A percentile compares a stretch with the other conserved stretches of the same genome.
Conservation (phyloP, 2,888 invertebrate species). For the Eupithecia centaureata region DNA sequence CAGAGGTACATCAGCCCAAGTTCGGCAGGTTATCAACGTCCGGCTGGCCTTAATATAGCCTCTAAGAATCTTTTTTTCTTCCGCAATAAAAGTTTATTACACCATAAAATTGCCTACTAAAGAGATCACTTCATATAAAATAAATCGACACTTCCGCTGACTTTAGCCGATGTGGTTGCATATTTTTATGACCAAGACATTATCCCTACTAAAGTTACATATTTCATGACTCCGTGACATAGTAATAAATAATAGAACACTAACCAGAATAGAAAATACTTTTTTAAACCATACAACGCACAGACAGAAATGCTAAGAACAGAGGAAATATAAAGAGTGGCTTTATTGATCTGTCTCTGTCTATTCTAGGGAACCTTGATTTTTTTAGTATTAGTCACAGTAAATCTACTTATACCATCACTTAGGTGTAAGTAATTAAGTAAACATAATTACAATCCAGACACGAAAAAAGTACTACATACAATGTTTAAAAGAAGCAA, state of each 20-base stretch:
- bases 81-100: constrained; percentile 72
- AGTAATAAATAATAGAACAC: background rate
- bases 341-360: too few relatives aligned
- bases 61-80: constrained; percentile 64
- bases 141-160: constrained; percentile 58
- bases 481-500: background rate
- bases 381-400: too few relatives aligned
- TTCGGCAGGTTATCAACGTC: constrained; percentile 75
- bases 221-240: background rate
- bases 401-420: too few relatives aligned
- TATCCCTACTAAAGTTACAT: constrained; percentile 6
- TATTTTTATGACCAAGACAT: constrained; percentile 42
- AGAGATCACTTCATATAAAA: constrained; percentile 68
- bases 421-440: too few relatives aligned
- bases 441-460: background rate
- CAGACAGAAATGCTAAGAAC: too few relatives aligned
- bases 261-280: too few relatives aligned
- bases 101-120: constrained; percentile 63
- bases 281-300: too few relatives aligned
- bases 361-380: too few relatives aligned
- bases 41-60: constrained; percentile 69
- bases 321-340: too few relatives aligned
- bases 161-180: constrained; percentile 47
- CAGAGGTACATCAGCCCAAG: constrained; percentile 54
- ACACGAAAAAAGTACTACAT: background rate